Conservation (phyloP, 1,140 invertebrate genomes). For the Eriocheir sinensis region DNA sequence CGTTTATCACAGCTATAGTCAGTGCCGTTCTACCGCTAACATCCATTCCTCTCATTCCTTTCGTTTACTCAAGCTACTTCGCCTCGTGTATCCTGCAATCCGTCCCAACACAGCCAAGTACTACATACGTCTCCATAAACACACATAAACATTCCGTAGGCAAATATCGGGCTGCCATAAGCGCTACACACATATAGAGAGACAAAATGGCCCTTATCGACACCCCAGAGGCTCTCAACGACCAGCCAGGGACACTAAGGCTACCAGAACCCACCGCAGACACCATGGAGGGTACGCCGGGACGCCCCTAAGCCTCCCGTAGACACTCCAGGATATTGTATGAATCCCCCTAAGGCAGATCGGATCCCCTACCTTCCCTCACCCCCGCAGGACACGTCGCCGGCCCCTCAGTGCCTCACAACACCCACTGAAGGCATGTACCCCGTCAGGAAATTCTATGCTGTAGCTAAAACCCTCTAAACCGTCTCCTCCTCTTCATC, state of each 20-base stretch:
- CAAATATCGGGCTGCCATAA: neutral
- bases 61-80: no score
- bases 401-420: neutral
- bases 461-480: neutral
- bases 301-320: neutral
- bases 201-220: constrained; percentile 5
- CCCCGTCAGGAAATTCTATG: neutral
- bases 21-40: no score
- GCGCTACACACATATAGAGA: neutral
- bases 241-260: neutral
- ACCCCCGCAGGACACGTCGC: neutral
- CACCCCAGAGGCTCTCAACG: neutral
- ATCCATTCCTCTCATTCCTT: no score
- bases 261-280: neutral
- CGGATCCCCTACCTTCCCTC: neutral
- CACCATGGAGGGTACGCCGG: neutral
- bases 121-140: neutral
- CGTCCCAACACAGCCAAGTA: no score
- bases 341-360: neutral
- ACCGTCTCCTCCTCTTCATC: no score
- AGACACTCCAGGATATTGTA: constrained; percentile 14
- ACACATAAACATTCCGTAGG: neutral
- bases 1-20: no score
- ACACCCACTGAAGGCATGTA: neutral
- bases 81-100: no score